phyloP scores from a whole-genome alignment of 2,797 vertebrate genomes.

The Rhincodon typus region DNA sequence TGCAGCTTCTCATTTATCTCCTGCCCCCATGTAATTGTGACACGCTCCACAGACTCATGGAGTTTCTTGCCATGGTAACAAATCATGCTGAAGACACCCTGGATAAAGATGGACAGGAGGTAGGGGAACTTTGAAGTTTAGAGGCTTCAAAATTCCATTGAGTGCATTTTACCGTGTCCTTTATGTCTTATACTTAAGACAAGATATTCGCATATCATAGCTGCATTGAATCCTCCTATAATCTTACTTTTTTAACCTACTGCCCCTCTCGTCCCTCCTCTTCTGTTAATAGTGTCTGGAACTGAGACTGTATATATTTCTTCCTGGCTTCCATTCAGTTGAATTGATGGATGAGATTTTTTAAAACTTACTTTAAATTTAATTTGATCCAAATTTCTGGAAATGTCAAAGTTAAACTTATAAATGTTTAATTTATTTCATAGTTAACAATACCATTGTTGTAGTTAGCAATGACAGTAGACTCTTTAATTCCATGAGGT shows the following conservation, averaged over 20 bases:
- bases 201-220: no score
- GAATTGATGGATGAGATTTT: not conserved
- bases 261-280: not conserved
- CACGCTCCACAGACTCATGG: conserved; percentile 83
- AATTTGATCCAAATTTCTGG: conserved; percentile 20
- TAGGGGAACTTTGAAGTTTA: conserved; percentile 43
- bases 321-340: not conserved
- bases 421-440: conserved; percentile 15
- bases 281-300: not conserved
- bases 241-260: not conserved
- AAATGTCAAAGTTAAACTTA: conserved; percentile 23
- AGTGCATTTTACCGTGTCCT: no score
- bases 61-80: conserved; percentile 84
- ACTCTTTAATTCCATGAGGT: conserved; percentile 16
- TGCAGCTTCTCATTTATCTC: conserved; percentile 88
- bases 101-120: conserved; percentile 74
- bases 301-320: not conserved
- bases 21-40: conserved; percentile 95
- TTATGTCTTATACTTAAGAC: no score
- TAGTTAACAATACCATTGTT: conserved; percentile 16
- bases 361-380: not conserved
- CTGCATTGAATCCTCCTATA: not conserved
- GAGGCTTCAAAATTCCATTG: no score
- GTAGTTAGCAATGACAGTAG: not conserved
- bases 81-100: conserved; percentile 71